Evolutionary conservation across 2,888 invertebrate species (phyloP), one percentile per base, ranked within the genome.

Genomic region (Drosophila vallismaia): DNA sequence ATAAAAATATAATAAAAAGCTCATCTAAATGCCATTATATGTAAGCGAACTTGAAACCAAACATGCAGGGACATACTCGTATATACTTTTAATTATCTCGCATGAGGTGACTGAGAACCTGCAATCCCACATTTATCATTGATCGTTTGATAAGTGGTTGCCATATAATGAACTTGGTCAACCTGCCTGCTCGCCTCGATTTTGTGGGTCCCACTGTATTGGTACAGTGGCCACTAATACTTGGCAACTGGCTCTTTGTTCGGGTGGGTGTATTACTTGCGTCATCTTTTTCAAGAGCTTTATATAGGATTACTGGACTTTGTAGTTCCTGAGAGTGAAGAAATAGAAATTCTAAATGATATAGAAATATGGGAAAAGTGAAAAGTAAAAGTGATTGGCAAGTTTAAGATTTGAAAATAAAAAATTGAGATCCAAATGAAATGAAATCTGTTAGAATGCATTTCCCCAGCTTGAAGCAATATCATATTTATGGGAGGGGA

Each of bases 141-240:
- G 76, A 76, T 76, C 73, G 71, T n/a, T 66, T 55, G 86, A 87
- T 81, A 87, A 75, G 66, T 59, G 45, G 42, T 14, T 40, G 19
- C 28, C 29, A 57, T 67, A 58, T 72, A 71, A 44, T 52, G 51
- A 56, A 73, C 66, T 50, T 66, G 48, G 31, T 51, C 38, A 40
- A 63, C 29, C 44, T 9, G 7, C 48, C 24, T n/a, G 26, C 28
- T 7, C 36, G n/a, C n/a, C 68, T 19, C n/a, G n/a, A 36, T 40
- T 56, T 19, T 28, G 6, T 1, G 19, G 19, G n/a, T 19, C 2
- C 19, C 19, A 19, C 19, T 19, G 19, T 24, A 19, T 24, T 12
- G 44, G 45, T 69, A 69, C 54, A 55, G 63, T 64, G 52, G 26
- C 1, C 42, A 42, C 42, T 42, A 12, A 42, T 42, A 38, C 38